Conservation (phyloP, 2,888 invertebrate species). For the Drosophila recens region DNA sequence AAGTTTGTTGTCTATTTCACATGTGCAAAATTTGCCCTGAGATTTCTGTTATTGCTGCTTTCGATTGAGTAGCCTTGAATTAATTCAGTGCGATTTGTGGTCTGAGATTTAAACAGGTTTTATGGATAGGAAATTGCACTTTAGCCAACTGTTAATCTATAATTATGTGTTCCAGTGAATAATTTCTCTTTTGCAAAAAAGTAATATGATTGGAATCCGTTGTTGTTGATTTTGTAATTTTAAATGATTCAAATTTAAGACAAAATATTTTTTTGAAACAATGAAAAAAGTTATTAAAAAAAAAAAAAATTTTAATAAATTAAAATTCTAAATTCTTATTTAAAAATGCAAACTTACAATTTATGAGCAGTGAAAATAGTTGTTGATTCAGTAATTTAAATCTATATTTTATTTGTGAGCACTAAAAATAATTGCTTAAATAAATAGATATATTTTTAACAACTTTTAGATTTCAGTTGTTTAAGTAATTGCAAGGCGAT, state of each 20-base stretch:
- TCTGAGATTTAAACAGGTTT: slow-evolving; percentile 10
- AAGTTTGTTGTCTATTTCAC: not conserved
- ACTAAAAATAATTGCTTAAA: not conserved
- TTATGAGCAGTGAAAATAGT: too few species aligned
- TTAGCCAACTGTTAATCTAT: not conserved
- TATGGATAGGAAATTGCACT: slow-evolving; percentile 29
- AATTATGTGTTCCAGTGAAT: not conserved
- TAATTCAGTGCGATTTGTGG: not conserved
- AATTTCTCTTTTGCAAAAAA: not conserved
- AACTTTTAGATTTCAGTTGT: not conserved
- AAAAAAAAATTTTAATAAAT: too few species aligned
- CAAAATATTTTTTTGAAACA: too few species aligned
- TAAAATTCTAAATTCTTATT: too few species aligned
- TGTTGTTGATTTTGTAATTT: not conserved
- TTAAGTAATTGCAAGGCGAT: not conserved
- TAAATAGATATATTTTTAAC: not conserved
- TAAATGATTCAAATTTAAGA: too few species aligned
- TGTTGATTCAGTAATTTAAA: not conserved
- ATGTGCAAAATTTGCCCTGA: not conserved
- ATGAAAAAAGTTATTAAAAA: too few species aligned
- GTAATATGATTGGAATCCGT: too few species aligned
- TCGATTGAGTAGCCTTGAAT: slow-evolving; percentile 12
- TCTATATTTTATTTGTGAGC: too few species aligned
- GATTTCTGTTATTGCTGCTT: not conserved
- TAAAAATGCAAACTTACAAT: too few species aligned